Evolutionary conservation across 2,888 invertebrate genomes (phyloP).

Genomic region (Empis livida): DNA sequence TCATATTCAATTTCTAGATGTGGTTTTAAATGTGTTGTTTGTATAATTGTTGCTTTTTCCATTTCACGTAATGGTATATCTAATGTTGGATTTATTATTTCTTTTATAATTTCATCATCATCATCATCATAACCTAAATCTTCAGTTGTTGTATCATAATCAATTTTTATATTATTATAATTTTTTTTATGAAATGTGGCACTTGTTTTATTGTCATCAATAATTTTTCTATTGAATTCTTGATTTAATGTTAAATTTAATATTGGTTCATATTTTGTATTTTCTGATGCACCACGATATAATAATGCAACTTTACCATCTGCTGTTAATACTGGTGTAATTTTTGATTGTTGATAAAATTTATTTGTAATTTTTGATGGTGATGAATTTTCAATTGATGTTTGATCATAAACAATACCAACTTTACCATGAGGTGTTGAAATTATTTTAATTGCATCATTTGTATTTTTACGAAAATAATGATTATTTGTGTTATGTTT

Average conservation of each 20-base stretch:
- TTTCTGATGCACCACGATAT: conserved; percentile 36
- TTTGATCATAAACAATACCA: conserved; percentile 36
- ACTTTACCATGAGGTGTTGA: conserved; percentile 37
- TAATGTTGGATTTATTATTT: conserved; percentile 2
- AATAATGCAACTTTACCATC: conserved; percentile 39
- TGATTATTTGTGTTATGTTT: conserved; percentile 26
- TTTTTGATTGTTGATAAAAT: conserved; percentile 33
- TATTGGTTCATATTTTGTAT: conserved; percentile 36
- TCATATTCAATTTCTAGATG: conserved; percentile 11
- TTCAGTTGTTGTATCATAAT: conserved; percentile 13
- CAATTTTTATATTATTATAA: conserved; percentile 12
- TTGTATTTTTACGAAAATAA: conserved; percentile 34
- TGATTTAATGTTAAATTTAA: conserved; percentile 27
- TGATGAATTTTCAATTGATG: conserved; percentile 19
- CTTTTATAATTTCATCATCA: conserved; percentile 8
- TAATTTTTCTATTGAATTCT: conserved; percentile 20
- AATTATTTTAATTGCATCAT: conserved; percentile 38
- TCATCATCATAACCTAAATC: conserved; percentile 15
- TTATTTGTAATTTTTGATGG: not conserved
- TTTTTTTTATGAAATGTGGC: conserved; percentile 13
- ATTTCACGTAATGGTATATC: not conserved
- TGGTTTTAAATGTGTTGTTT: not conserved
- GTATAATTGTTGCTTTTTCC: conserved; percentile 3
- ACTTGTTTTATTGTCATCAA: conserved; percentile 18
- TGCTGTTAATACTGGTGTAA: conserved; percentile 37